These are phyloP conservation scores for Pseudococcus viburni DNA, from an alignment of 2,888 invertebrate species.

Conservation along the genomic window DNA sequence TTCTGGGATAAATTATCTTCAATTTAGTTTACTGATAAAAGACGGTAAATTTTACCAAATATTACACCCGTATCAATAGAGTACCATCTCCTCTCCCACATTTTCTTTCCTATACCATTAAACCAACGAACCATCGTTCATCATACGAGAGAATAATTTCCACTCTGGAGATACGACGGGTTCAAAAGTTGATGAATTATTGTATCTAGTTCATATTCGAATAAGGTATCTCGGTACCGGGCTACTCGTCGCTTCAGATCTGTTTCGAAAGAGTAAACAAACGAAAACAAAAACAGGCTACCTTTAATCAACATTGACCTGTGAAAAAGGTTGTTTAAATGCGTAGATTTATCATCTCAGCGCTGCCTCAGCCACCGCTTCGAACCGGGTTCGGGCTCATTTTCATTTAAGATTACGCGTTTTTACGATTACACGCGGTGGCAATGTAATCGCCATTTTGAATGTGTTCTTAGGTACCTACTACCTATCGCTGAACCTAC, in stretches of 20 bases:
- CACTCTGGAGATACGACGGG: no score
- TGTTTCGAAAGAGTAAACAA: constrained; percentile 14
- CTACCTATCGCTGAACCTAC: no score
- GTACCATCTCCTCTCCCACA: no score
- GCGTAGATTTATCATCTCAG: neutral
- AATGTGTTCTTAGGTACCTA: neutral
- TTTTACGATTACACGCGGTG: neutral
- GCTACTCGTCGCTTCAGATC: neutral
- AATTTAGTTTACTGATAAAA: no score
- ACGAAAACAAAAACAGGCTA: constrained; percentile 12
- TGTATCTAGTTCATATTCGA: neutral
- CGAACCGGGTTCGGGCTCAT: neutral
- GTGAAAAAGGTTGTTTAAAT: constrained; percentile 25
- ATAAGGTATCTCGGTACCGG: neutral
- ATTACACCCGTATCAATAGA: no score
- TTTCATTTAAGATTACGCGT: constrained; percentile 17
- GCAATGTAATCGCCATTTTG: constrained; percentile 31
- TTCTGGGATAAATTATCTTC: no score
- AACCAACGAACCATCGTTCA: no score
- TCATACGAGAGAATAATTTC: no score
- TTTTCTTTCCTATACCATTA: no score
- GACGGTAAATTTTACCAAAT: no score
- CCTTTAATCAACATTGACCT: constrained; percentile 27
- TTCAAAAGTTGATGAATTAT: neutral
- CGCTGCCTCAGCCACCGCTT: neutral